Evolutionary conservation across 1,140 invertebrate genomes (phyloP), one percentile per base, ranked within the genome.

Genomic region (Conus ventricosus): DNA sequence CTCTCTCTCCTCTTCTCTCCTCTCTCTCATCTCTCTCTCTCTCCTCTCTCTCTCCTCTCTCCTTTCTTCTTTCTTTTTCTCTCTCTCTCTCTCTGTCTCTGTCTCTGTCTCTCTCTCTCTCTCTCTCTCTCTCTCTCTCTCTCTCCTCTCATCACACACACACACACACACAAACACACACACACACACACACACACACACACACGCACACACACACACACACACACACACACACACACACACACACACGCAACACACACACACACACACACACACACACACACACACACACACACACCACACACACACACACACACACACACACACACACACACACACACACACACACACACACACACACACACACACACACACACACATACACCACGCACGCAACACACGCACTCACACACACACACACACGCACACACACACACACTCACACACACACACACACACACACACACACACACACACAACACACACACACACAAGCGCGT

Each of bases 271-370:
- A 25, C 75, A 25, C 75, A 25, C 75, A 25, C 75, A 25, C 75
- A 25, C 75, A 25, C 75, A 25, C 75, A 25, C 75, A 25, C 75
- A 25, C 75, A 25, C 75, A 25, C 75, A 25, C 75, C 75, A 25
- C 75, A 25, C 75, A 78, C 75, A 78, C 75, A 78, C 75, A 78
- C 75, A 78, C 75, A 78, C 75, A 78, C 75, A 78, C 75, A 78
- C 75, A 2, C 75, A 78, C 75, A 78, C 75, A 78, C 75, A 78
- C 75, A 78, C 75, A 78, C 2, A n/a, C 27, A 78, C 23, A 25
- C 23, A 78, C 27, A 78, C 75, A 78, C 27, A 23, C 27, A 78
- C 23, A 25, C 23, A 78, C 27, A 39, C 10, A 78, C 27, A 78
- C 27, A 39, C 75, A 78, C 75, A 78, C n/a, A 39, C 75, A 78